These are phyloP conservation scores for Brotogeris chrysoptera DNA, from an alignment of 2,797 vertebrate species.

Conservation along the genomic window DNA sequence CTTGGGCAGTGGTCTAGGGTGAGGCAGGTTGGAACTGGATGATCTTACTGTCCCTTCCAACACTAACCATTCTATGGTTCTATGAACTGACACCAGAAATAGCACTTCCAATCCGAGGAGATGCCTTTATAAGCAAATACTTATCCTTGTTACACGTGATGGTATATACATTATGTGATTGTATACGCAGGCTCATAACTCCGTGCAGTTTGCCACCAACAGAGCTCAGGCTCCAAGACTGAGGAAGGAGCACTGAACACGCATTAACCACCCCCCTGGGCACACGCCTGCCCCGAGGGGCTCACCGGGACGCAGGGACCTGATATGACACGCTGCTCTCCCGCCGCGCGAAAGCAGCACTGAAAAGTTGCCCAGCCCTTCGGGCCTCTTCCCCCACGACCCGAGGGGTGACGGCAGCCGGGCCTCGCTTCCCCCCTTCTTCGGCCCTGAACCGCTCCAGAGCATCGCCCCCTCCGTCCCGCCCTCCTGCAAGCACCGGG, in stretches of 20 bases:
- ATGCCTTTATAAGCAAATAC: background rate
- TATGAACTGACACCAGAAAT: background rate
- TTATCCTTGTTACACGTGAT: background rate
- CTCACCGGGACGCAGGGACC: background rate
- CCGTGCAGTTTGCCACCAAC: background rate
- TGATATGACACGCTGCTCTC: background rate
- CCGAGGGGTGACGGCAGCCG: background rate
- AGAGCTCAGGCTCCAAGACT: rapidly evolving
- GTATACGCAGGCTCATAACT: background rate
- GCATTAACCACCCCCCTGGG: background rate
- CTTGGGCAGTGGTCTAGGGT: background rate
- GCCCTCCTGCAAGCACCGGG: background rate
- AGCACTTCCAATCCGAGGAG: background rate
- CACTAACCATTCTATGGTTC: background rate
- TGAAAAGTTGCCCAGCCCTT: slow-evolving; percentile 8
- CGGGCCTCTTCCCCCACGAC: background rate
- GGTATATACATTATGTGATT: background rate
- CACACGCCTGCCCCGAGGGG: background rate
- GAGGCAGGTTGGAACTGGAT: background rate
- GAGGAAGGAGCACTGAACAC: background rate
- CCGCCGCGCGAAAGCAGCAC: background rate
- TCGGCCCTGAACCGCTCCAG: background rate
- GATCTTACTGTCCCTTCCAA: background rate
- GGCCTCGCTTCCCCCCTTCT: background rate
- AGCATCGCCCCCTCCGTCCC: background rate